phyloP scores from a whole-genome alignment of 2,113 vertebrate species.

The Zootoca vivipara region DNA sequence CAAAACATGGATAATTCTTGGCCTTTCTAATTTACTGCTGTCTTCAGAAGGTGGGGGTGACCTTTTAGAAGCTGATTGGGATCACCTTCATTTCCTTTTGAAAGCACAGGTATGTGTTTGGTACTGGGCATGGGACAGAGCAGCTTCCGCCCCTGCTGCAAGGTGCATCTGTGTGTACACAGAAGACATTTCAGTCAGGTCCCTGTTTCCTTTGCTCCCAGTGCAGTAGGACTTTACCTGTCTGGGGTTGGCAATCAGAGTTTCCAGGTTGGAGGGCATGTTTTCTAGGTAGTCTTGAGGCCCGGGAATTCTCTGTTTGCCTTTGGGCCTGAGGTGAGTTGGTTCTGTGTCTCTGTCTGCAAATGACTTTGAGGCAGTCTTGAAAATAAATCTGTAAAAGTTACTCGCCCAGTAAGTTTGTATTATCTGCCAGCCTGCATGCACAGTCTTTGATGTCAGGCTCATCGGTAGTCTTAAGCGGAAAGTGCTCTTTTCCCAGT shows the following conservation, averaged over 20 bases:
- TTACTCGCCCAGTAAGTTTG: not conserved
- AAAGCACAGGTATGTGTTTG: not conserved
- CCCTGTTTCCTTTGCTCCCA: not conserved
- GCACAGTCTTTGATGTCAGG: not conserved
- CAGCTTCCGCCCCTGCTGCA: not conserved
- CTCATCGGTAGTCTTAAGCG: not conserved
- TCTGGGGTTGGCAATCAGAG: not conserved
- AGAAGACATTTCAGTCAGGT: constrained; percentile 1
- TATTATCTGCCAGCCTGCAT: not conserved
- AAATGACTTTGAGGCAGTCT: not conserved
- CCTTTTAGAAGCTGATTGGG: not conserved
- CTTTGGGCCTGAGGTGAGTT: not conserved
- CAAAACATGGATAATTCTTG: not conserved
- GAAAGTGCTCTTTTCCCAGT: not conserved
- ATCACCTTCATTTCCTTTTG: not conserved
- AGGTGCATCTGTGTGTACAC: not conserved
- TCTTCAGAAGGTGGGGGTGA: not conserved
- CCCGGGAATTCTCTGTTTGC: not conserved
- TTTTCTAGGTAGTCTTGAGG: not conserved
- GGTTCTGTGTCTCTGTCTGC: not conserved
- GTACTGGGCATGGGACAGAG: not conserved
- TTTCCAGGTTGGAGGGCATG: not conserved
- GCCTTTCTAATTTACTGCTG: not conserved
- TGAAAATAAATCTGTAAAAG: constrained; percentile 5
- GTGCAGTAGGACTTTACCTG: not conserved